phyloP scores from a whole-genome alignment of 2,888 invertebrate species.

The Venustoraphidia nigricollis region DNA sequence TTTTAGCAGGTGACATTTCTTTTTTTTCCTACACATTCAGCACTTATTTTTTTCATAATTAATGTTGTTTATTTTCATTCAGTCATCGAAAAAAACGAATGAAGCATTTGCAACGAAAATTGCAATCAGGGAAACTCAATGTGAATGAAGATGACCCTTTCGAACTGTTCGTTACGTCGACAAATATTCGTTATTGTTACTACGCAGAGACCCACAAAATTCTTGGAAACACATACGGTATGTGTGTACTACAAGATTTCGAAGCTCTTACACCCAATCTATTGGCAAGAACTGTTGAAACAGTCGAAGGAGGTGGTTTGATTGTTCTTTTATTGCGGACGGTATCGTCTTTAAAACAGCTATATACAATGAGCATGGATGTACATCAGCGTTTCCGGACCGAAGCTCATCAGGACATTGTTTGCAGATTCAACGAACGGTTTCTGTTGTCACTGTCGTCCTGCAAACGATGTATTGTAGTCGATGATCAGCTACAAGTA shows the following conservation, averaged over 20 bases:
- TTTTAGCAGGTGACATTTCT: conserved; percentile 23
- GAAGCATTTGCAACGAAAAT: conserved; percentile 65
- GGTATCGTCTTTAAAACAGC: conserved; percentile 76
- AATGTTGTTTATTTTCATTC: conserved; percentile 7
- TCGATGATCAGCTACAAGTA: conserved; percentile 85
- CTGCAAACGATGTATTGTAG: conserved; percentile 77
- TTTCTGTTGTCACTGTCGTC: conserved; percentile 82
- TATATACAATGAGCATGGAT: conserved; percentile 97
- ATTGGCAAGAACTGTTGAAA: conserved; percentile 91
- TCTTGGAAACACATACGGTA: conserved; percentile 79
- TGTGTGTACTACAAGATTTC: conserved; percentile 53
- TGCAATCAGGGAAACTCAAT: conserved; percentile 74
- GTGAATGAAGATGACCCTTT: conserved; percentile 93
- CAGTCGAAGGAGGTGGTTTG: conserved; percentile 84
- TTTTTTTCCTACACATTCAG: neutral
- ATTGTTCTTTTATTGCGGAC: conserved; percentile 76
- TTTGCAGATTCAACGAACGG: conserved; percentile 91
- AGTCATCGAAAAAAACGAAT: conserved; percentile 89
- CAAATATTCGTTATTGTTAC: conserved; percentile 93
- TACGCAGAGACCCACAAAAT: conserved; percentile 97
- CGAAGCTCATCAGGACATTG: conserved; percentile 82
- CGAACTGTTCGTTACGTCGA: conserved; percentile 89
- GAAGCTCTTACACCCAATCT: conserved; percentile 96
- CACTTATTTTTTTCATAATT: neutral
- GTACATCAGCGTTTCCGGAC: conserved; percentile 92